These are phyloP conservation scores for Calliphora vicina DNA, from an alignment of 1,140 invertebrate genomes.

Conservation along the genomic window DNA sequence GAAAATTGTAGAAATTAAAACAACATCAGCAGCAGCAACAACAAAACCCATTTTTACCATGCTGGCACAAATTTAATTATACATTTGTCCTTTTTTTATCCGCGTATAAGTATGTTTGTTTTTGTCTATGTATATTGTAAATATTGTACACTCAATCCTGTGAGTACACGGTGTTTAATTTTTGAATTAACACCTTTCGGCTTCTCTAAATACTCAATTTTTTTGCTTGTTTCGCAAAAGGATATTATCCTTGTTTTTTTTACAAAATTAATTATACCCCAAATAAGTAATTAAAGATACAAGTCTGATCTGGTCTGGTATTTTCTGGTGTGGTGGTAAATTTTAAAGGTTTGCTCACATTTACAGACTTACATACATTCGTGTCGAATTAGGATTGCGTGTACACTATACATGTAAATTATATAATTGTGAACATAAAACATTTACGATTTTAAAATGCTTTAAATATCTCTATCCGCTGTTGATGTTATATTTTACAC, in stretches of 20 bases:
- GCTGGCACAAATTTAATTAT: conserved; percentile 2
- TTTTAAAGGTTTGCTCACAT: too few relatives aligned
- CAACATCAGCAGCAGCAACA: not conserved
- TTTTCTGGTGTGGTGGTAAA: not conserved
- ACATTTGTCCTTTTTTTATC: not conserved
- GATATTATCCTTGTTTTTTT: not conserved
- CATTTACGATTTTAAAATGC: not conserved
- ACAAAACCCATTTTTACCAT: not conserved
- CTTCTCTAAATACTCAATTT: not conserved
- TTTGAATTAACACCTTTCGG: not conserved
- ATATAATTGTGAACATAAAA: not conserved
- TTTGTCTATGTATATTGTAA: not conserved
- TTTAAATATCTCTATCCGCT: not conserved
- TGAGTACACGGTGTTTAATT: not conserved
- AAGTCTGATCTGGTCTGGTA: not conserved
- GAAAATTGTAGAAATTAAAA: not conserved
- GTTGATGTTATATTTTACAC: not conserved
- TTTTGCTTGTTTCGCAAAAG: not conserved
- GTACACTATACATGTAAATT: not conserved
- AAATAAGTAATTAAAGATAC: not conserved
- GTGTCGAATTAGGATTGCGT: not conserved
- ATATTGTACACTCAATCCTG: not conserved
- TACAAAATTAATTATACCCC: not conserved
- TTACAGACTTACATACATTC: too few relatives aligned
- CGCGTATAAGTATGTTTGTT: not conserved